Evolutionary conservation across 64 coral and sea anemone species (phyloP).

Genomic region (Montipora cactus): DNA sequence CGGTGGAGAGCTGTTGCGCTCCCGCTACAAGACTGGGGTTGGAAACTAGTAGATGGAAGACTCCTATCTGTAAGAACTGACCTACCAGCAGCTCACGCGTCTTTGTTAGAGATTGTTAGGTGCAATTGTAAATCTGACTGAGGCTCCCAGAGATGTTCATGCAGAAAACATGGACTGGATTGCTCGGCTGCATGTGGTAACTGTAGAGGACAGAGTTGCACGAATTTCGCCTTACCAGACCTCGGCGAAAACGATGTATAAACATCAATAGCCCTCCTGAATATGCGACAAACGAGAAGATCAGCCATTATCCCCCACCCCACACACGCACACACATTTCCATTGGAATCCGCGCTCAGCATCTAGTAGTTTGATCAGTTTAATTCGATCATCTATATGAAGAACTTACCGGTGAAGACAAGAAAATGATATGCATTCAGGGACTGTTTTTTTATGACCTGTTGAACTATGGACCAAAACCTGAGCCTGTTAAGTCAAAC

Average conservation of each 20-base stretch:
- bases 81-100: conserved; percentile 41
- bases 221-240: neutral
- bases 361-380: neutral
- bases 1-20: neutral
- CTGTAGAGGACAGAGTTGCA: conserved; percentile 36
- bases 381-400: too few species aligned
- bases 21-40: conserved; percentile 5
- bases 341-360: neutral
- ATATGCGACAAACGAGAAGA: neutral
- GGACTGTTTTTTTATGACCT: neutral
- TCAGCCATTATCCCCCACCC: too few species aligned
- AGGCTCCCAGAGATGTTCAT: conserved; percentile 26
- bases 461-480: neutral
- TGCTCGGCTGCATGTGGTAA: conserved; percentile 44
- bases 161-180: conserved; percentile 62
- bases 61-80: conserved; percentile 14
- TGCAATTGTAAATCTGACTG: conserved; percentile 33
- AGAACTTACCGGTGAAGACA: too few species aligned
- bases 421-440: neutral
- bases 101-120: too few species aligned
- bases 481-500: too few species aligned
- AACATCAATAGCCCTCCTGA: neutral
- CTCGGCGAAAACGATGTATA: neutral
- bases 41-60: conserved; percentile 23
- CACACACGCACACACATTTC: too few species aligned